A percentile compares a stretch with the other conserved stretches of the same genome.
Evolutionary conservation across 2,797 vertebrate genomes (phyloP).

Genomic region (Pseudomugil tenellus): DNA sequence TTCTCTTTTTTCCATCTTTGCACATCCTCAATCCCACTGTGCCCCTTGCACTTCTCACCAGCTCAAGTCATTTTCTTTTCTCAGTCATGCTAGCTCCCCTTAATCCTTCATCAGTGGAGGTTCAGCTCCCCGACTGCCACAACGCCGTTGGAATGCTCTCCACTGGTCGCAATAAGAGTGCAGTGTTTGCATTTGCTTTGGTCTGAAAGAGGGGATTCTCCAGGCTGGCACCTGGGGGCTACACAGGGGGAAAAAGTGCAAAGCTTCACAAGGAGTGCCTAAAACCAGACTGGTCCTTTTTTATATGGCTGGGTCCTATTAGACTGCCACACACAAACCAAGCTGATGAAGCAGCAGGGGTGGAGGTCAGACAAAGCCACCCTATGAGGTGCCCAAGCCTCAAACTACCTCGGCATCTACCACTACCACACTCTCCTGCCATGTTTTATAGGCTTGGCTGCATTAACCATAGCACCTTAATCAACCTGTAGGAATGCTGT

Average conservation of each 20-base stretch:
- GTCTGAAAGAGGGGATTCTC: constrained; percentile 79
- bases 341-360: constrained; percentile 82
- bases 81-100: constrained; percentile 49
- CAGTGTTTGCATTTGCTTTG: constrained; percentile 79
- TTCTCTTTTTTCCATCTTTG: constrained; percentile 11
- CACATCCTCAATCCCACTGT: constrained; percentile 40
- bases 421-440: constrained; percentile 65
- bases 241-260: constrained; percentile 78
- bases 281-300: constrained; percentile 76
- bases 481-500: constrained; percentile 81
- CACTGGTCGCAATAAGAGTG: constrained; percentile 73
- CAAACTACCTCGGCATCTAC: constrained; percentile 57
- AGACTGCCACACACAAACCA: constrained; percentile 80
- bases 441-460: constrained; percentile 81
- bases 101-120: constrained; percentile 65
- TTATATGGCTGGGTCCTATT: constrained; percentile 72
- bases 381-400: constrained; percentile 70
- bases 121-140: constrained; percentile 66
- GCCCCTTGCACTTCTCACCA: constrained; percentile 38
- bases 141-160: constrained; percentile 77
- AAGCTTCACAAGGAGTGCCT: constrained; percentile 80
- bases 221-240: constrained; percentile 76
- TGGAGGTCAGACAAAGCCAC: constrained; percentile 77
- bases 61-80: constrained; percentile 51
- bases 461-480: constrained; percentile 83